phyloP scores from a whole-genome alignment of 2,888 invertebrate genomes.

The Holacanthella duospinosa region DNA sequence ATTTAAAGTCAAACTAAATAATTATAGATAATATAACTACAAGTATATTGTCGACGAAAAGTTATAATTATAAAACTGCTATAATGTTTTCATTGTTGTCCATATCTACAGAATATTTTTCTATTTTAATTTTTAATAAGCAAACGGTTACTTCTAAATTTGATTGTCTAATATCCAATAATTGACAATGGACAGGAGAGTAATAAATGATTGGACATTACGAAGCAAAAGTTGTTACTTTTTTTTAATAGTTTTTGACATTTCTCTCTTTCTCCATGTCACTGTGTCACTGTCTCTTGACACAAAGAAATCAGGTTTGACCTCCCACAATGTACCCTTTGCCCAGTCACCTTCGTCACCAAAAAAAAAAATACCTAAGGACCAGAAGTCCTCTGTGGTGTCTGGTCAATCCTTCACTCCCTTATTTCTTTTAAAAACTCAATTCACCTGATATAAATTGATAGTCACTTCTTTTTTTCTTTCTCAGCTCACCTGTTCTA shows the following conservation, averaged over 20 bases:
- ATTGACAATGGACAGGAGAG: not conserved
- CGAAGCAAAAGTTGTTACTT: constrained; percentile 18
- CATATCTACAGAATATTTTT: too few species aligned
- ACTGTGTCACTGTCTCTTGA: constrained; percentile 13
- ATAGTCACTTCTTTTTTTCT: not conserved
- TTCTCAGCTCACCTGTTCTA: not conserved
- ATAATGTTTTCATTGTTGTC: too few species aligned
- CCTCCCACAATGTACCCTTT: constrained; percentile 26
- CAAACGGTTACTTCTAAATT: too few species aligned
- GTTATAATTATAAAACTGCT: too few species aligned
- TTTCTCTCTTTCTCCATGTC: not conserved
- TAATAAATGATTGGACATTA: constrained; percentile 30
- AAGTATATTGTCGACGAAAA: too few species aligned
- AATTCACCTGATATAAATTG: not conserved
- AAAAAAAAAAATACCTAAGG: not conserved
- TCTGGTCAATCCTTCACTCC: not conserved
- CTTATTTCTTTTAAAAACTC: not conserved
- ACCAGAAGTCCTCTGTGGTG: too few species aligned
- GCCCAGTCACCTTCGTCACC: constrained; percentile 22
- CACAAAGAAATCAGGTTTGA: constrained; percentile 31
- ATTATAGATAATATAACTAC: too few species aligned
- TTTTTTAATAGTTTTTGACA: not conserved
- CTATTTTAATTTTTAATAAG: too few species aligned
- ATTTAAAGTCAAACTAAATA: too few species aligned
- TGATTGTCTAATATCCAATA: too few species aligned